Evolutionary conservation across 2,888 invertebrate species (phyloP).

Genomic region (Caenorhabditis afra): DNA sequence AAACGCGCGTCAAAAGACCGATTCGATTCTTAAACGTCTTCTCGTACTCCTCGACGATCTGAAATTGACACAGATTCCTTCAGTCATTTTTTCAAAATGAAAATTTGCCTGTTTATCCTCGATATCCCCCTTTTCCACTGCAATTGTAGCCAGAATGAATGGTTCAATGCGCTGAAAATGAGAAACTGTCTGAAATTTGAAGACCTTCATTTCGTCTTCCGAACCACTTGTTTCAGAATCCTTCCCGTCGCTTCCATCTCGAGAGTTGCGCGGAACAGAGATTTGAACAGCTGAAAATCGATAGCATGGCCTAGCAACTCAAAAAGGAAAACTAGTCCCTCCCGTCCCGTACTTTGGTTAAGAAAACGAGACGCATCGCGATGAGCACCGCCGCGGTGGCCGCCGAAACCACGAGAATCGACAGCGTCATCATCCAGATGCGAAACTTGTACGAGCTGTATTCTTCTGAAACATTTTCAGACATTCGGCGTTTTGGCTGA

Average conservation of each 20-base stretch:
- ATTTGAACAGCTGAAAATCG: constrained; percentile 24
- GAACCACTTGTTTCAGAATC: constrained; percentile 16
- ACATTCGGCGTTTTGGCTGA: not conserved
- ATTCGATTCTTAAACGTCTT: constrained; percentile 7
- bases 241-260: constrained; percentile 17
- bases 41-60: constrained; percentile 25
- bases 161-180: constrained; percentile 13
- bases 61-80: no score
- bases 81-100: no score
- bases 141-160: not conserved
- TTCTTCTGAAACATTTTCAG: not conserved
- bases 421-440: no score
- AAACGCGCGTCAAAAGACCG: constrained; percentile 7
- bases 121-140: not conserved
- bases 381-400: no score
- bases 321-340: no score
- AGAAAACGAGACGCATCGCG: no score
- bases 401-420: no score
- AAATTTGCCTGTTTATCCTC: constrained; percentile 12
- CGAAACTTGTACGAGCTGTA: not conserved
- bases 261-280: constrained; percentile 1
- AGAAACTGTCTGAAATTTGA: no score
- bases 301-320: no score
- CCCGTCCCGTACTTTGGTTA: no score
- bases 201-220: not conserved